Percentiles rank a stretch among this genome's conserved stretches.
These are phyloP conservation scores for Lepidotrigona ventralis DNA, from an alignment of 1,140 invertebrate species.

Conservation along the genomic window DNA sequence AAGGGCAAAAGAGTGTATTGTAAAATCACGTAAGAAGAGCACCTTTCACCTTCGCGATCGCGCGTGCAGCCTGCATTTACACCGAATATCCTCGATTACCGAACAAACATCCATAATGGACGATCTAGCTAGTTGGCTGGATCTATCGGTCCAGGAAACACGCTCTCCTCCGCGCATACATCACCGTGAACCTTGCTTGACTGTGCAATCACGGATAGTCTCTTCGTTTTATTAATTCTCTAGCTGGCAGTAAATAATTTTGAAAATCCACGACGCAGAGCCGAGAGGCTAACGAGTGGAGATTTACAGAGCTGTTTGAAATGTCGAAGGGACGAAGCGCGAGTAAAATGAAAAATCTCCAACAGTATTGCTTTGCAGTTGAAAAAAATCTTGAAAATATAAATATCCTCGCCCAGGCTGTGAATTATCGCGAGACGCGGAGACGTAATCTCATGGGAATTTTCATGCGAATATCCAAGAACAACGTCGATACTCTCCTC, in stretches of 20 bases:
- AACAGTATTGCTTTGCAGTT: too few relatives aligned
- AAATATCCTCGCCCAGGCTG: too few relatives aligned
- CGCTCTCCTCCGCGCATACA: neutral
- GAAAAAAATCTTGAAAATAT: too few relatives aligned
- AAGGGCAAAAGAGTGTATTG: slow-evolving; percentile 68
- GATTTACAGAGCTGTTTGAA: neutral
- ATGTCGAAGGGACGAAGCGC: neutral
- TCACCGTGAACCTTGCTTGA: too few relatives aligned
- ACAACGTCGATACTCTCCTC: slow-evolving; percentile 6
- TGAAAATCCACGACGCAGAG: too few relatives aligned
- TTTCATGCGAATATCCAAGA: too few relatives aligned
- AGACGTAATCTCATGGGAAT: too few relatives aligned
- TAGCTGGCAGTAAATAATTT: too few relatives aligned
- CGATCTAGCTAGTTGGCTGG: slow-evolving; percentile 3
- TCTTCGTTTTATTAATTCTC: too few relatives aligned
- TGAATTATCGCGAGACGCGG: too few relatives aligned
- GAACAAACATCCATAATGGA: slow-evolving; percentile 28
- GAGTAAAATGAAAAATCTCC: neutral
- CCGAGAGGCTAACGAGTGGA: neutral
- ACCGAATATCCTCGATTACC: slow-evolving; percentile 34
- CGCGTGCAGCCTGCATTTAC: slow-evolving; percentile 40
- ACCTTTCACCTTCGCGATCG: slow-evolving; percentile 70
- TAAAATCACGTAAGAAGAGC: slow-evolving; percentile 76
- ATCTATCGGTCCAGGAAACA: slow-evolving; percentile 47
- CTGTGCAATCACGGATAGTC: too few relatives aligned